Conservation (phyloP, 2,797 vertebrate species). For the Cuculus canorus region DNA sequence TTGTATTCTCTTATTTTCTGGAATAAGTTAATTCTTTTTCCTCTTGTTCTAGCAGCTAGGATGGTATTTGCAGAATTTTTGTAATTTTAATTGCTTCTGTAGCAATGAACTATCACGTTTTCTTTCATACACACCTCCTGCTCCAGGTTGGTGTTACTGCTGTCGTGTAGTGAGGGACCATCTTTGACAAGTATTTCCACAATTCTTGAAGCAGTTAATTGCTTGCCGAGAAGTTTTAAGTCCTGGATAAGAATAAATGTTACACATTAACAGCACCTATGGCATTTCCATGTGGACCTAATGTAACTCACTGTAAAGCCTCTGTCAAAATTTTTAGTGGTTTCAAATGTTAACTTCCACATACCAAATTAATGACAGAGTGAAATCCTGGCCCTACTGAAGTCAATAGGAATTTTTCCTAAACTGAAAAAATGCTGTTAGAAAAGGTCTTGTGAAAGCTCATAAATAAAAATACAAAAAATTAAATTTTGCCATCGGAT, state of each 20-base stretch:
- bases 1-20: not conserved
- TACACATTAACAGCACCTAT: not conserved
- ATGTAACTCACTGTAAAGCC: not conserved
- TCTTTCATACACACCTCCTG: constrained; percentile 81
- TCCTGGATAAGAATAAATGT: constrained; percentile 76
- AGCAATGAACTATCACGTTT: not conserved
- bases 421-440: not conserved
- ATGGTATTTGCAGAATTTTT: not conserved
- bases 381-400: not conserved
- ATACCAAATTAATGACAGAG: not conserved
- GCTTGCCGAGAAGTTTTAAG: constrained; percentile 81
- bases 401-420: not conserved
- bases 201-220: constrained; percentile 81
- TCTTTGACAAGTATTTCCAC: constrained; percentile 82
- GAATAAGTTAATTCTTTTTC: not conserved
- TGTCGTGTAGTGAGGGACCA: constrained; percentile 53
- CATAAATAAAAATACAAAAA: not conserved
- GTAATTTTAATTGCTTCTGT: not conserved
- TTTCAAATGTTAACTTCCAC: not conserved
- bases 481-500: not conserved
- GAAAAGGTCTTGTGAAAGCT: not conserved
- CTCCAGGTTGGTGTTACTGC: constrained; percentile 77
- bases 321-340: not conserved
- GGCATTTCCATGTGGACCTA: not conserved
- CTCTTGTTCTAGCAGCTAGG: not conserved